Conservation (phyloP, 2,888 invertebrate genomes). For the Sinodicranocentrus sp. region DNA sequence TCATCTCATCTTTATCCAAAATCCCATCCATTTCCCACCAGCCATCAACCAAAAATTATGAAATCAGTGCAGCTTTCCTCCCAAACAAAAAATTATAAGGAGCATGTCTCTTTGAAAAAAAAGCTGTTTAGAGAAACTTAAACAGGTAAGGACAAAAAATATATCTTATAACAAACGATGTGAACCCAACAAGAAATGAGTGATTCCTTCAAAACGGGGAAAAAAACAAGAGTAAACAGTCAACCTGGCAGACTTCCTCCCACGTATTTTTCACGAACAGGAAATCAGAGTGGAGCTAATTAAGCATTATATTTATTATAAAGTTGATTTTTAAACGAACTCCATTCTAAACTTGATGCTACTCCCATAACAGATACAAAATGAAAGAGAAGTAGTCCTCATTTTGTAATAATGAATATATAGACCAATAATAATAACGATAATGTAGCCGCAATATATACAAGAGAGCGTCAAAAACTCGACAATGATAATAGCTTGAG, state of each 20-base stretch:
- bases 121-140: background rate
- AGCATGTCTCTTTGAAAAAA: too few species aligned
- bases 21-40: background rate
- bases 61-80: constrained; percentile 13
- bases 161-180: background rate
- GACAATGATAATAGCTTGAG: background rate
- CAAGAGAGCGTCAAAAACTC: too few species aligned
- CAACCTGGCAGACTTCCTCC: constrained; percentile 54
- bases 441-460: background rate
- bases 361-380: too few species aligned
- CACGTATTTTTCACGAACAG: constrained; percentile 56
- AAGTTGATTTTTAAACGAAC: background rate
- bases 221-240: constrained; percentile 30
- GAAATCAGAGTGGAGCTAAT: constrained; percentile 58
- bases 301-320: constrained; percentile 37
- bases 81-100: constrained; percentile 1
- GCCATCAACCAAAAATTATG: background rate
- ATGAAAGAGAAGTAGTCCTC: background rate
- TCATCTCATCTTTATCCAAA: background rate
- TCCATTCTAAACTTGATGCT: too few species aligned
- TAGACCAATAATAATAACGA: constrained; percentile 35
- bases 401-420: constrained; percentile 28
- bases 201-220: too few species aligned
- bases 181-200: background rate
- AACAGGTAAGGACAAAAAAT: constrained; percentile 8